Percentiles rank a stretch among this genome's conserved stretches.
phyloP scores from a whole-genome alignment of 2,888 invertebrate genomes.

The Nysson spinosus region DNA sequence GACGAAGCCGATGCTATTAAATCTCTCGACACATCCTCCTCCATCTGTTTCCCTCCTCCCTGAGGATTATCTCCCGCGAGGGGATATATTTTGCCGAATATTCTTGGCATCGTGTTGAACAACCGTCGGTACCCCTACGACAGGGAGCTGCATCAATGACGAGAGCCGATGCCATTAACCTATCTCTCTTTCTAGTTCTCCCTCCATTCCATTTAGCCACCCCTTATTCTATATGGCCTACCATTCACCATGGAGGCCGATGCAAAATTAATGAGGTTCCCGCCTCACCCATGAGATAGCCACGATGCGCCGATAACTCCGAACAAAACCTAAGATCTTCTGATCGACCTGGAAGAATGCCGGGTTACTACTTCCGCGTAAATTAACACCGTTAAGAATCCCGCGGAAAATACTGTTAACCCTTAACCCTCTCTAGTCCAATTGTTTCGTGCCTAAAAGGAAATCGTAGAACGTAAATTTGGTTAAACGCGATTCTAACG shows the following conservation, averaged over 20 bases:
- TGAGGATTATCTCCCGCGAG: too few species aligned
- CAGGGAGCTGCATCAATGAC: conserved; percentile 4
- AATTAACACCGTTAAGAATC: background rate
- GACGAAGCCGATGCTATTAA: too few species aligned
- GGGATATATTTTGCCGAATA: too few species aligned
- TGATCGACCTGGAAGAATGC: background rate
- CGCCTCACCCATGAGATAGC: conserved; percentile 3
- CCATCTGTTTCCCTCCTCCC: too few species aligned
- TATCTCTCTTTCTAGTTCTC: conserved; percentile 9
- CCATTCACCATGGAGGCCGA: conserved; percentile 12
- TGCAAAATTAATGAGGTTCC: conserved; percentile 49
- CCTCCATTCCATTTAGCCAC: conserved; percentile 3
- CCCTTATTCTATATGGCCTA: background rate
- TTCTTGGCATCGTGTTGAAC: background rate
- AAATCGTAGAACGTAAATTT: too few species aligned
- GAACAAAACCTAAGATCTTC: conserved; percentile 9
- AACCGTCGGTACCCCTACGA: background rate
- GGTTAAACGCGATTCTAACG: too few species aligned
- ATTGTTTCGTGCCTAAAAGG: too few species aligned
- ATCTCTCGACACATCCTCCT: too few species aligned
- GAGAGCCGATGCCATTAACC: conserved; percentile 27
- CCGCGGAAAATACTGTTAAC: too few species aligned
- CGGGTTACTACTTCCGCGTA: background rate
- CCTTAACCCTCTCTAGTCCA: too few species aligned
- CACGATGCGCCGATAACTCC: background rate